Percentiles rank a stretch among this genome's conserved stretches.
These are phyloP conservation scores for human (Homo sapiens) DNA, from an alignment of 2,113 vertebrate species.

Conservation along the genomic window GRCh38 chr6:41643501-41644000, in stretches of 20 bases:
- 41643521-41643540: too few species aligned
- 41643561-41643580: too few species aligned
- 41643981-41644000: background rate
- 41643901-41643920: background rate
- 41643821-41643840: background rate
- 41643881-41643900: background rate
- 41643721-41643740: background rate
- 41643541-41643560: too few species aligned
- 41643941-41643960: background rate
- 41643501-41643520: background rate
- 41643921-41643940: fast-evolving
- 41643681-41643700: background rate
- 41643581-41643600: background rate
- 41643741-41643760: background rate
- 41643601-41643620: too few species aligned
- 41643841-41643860: background rate
- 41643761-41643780: background rate
- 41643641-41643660: too few species aligned
- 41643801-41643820: background rate
- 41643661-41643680: too few species aligned
- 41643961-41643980: background rate
- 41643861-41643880: background rate
- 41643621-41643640: too few species aligned
- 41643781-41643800: background rate
- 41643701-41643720: too few species aligned